These are phyloP conservation scores for Hemiprocne comata DNA, from an alignment of 2,113 vertebrate species.

Conservation along the genomic window DNA sequence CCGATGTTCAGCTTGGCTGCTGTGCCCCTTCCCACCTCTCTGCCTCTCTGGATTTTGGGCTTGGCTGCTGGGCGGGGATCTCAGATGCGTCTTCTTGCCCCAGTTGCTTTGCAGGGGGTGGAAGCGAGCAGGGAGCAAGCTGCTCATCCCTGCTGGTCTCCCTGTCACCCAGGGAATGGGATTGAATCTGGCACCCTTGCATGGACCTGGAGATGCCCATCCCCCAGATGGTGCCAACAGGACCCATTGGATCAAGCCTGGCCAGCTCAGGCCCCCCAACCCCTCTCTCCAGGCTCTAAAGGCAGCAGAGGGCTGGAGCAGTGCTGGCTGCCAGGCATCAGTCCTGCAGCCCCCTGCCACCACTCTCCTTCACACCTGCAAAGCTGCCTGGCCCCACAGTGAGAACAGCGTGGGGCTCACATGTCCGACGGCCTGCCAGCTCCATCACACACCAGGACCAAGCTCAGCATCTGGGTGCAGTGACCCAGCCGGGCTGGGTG, in stretches of 20 bases:
- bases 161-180: background rate
- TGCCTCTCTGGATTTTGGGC: background rate
- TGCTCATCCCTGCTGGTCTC: background rate
- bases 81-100: background rate
- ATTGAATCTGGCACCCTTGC: background rate
- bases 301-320: background rate
- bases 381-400: background rate
- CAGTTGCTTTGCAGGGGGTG: background rate
- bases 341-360: background rate
- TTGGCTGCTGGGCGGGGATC: background rate
- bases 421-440: rapidly evolving
- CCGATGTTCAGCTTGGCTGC: rapidly evolving
- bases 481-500: background rate
- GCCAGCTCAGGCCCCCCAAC: background rate
- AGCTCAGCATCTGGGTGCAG: background rate
- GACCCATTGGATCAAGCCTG: rapidly evolving
- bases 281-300: background rate
- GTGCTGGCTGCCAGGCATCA: rapidly evolving
- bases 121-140: background rate
- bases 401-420: background rate
- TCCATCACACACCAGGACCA: background rate
- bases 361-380: background rate
- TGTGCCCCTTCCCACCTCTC: background rate
- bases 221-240: background rate
- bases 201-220: rapidly evolving